Percentiles rank a stretch among this genome's conserved stretches.
phyloP scores from a whole-genome alignment of 1,140 invertebrate genomes.

The Drosophila takahashii region DNA sequence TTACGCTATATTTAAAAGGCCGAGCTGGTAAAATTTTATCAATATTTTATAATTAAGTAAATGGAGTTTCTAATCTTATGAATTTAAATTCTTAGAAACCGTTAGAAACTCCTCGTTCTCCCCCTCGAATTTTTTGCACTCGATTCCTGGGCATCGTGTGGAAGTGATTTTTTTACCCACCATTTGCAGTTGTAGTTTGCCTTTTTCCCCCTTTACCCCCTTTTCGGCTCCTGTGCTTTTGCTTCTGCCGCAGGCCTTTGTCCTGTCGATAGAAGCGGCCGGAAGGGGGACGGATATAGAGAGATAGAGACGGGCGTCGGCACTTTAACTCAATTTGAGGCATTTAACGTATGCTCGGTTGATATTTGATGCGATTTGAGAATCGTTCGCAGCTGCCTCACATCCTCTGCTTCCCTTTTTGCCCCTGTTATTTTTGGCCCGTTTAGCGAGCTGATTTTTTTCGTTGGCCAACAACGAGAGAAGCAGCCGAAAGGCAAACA shows the following conservation, averaged over 20 bases:
- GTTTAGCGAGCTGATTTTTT: conserved; percentile 17
- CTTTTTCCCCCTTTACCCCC: not conserved
- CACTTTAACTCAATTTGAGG: conserved; percentile 84
- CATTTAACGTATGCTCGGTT: conserved; percentile 84
- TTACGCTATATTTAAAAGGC: too few species aligned
- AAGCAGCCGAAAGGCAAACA: conserved; percentile 73
- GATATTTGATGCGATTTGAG: conserved; percentile 84
- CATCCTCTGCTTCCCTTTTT: not conserved
- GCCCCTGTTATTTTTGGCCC: conserved; percentile 3
- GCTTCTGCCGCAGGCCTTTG: conserved; percentile 63
- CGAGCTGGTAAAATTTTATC: too few species aligned
- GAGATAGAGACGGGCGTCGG: conserved; percentile 55
- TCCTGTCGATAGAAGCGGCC: conserved; percentile 25
- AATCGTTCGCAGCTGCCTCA: conserved; percentile 33
- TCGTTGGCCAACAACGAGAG: not conserved
- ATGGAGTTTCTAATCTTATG: too few species aligned
- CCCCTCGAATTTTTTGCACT: not conserved
- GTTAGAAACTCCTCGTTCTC: not conserved
- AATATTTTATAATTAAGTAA: too few species aligned
- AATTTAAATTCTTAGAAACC: too few species aligned
- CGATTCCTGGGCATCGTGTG: conserved; percentile 16
- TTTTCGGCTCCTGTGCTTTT: conserved; percentile 6
- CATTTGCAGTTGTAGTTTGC: conserved; percentile 38
- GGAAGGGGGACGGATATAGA: conserved; percentile 1
- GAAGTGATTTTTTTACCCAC: conserved; percentile 34